A percentile compares a stretch with the other conserved stretches of the same genome.
These are phyloP conservation scores for Lamellibrachia luymesi DNA, from an alignment of 1,140 invertebrate genomes.

Conservation along the genomic window DNA sequence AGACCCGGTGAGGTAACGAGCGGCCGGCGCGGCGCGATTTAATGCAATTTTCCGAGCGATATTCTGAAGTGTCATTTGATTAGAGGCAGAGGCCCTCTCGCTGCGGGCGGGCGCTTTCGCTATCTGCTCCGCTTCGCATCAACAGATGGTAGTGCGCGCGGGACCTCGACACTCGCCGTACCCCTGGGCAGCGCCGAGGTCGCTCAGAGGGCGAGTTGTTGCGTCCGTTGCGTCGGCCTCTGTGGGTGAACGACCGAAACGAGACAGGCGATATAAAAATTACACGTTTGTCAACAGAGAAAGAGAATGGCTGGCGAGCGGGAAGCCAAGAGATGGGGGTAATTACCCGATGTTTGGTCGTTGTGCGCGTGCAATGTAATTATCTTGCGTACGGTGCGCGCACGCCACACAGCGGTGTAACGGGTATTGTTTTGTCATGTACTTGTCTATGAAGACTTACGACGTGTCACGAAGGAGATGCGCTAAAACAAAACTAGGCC, in stretches of 20 bases:
- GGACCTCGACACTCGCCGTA: neutral
- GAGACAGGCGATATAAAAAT: neutral
- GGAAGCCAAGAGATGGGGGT: neutral
- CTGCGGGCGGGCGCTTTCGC: neutral
- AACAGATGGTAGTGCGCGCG: neutral
- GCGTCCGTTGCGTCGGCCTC: neutral
- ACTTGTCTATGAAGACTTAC: neutral
- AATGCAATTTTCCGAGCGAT: neutral
- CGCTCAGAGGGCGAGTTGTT: neutral
- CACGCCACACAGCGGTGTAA: neutral
- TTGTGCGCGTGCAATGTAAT: neutral
- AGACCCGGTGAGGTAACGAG: neutral
- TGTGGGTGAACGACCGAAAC: neutral
- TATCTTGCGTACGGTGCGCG: neutral
- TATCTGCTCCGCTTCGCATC: neutral
- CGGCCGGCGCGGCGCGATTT: neutral
- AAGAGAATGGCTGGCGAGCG: neutral
- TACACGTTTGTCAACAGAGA: neutral
- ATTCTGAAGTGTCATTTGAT: conserved; percentile 1
- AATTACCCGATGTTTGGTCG: neutral
- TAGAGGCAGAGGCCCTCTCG: neutral
- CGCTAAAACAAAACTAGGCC: neutral
- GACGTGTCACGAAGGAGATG: neutral
- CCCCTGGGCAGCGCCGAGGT: neutral
- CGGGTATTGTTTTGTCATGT: neutral